Conservation (phyloP, 2,797 vertebrate species). For the Poeciliopsis gracilis region DNA sequence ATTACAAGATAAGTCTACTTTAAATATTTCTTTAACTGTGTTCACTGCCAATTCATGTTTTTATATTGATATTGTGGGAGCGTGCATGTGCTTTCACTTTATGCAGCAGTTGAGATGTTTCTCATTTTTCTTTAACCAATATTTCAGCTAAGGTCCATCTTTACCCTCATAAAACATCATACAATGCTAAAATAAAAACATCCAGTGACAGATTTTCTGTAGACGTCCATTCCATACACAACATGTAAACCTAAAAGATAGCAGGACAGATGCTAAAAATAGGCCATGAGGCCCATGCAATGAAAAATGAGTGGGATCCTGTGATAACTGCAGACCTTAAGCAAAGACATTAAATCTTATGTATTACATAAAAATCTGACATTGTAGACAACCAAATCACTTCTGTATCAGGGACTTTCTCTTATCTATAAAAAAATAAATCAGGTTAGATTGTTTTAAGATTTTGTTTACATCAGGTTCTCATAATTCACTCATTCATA, state of each 20-base stretch:
- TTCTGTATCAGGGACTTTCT: conserved; percentile 68
- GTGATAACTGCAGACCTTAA: conserved; percentile 40
- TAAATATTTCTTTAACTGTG: conserved; percentile 14
- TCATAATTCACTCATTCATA: conserved; percentile 50
- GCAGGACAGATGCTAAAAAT: conserved; percentile 48
- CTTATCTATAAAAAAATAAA: conserved; percentile 84
- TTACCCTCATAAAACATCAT: conserved; percentile 23
- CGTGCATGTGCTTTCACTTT: conserved; percentile 51
- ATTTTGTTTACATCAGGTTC: conserved; percentile 66
- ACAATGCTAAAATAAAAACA: conserved; percentile 43
- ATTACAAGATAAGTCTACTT: conserved; percentile 13
- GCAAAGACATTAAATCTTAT: conserved; percentile 50
- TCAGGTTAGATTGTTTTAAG: conserved; percentile 71
- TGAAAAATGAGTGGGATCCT: conserved; percentile 35
- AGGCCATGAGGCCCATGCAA: conserved; percentile 19
- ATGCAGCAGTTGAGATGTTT: conserved; percentile 36
- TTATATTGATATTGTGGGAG: conserved; percentile 37
- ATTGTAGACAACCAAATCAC: conserved; percentile 68
- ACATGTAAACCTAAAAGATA: conserved; percentile 29
- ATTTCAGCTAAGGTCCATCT: conserved; percentile 32
- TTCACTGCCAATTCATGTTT: conserved; percentile 24
- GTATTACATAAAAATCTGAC: conserved; percentile 59
- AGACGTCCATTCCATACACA: conserved; percentile 33
- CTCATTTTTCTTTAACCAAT: conserved; percentile 39
- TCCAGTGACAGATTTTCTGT: conserved; percentile 32